A percentile compares a stretch with the other conserved stretches of the same genome.
Conservation (phyloP, 2,888 invertebrate genomes). For the Ornithoptera alexandrae region DNA sequence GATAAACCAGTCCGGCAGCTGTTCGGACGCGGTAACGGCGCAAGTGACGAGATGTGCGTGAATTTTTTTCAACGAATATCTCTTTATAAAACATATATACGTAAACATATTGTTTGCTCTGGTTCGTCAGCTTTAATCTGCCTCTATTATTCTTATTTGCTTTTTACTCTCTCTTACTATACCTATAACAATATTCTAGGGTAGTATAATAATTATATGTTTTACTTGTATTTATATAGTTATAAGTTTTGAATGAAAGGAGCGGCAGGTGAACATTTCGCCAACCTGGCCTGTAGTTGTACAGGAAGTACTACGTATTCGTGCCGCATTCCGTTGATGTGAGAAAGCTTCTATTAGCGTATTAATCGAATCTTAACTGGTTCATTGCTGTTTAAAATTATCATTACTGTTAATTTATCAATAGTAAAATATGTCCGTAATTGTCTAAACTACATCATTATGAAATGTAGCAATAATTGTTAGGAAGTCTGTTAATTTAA, state of each 20-base stretch:
- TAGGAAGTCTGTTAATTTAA: background rate
- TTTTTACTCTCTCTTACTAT: too few relatives aligned
- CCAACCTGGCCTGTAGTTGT: conserved; percentile 16
- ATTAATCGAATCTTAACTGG: conserved; percentile 2
- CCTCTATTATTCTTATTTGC: too few relatives aligned
- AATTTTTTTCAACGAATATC: conserved; percentile 18
- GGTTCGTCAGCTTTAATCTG: too few relatives aligned
- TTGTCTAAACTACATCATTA: background rate
- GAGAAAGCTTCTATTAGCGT: conserved; percentile 13
- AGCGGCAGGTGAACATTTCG: conserved; percentile 17
- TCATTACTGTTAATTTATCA: conserved; percentile 2
- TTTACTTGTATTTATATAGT: background rate
- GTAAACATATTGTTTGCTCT: background rate
- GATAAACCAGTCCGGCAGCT: conserved; percentile 80
- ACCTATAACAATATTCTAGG: too few relatives aligned
- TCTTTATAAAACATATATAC: background rate
- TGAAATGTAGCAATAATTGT: background rate
- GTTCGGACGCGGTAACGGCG: conserved; percentile 59
- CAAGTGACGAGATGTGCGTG: conserved; percentile 48
- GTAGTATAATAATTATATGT: background rate
- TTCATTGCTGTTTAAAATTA: background rate
- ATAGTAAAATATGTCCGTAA: background rate
- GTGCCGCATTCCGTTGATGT: conserved; percentile 14
- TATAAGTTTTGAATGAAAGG: conserved; percentile 9
- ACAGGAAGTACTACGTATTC: conserved; percentile 16